phyloP scores from a whole-genome alignment of 2,888 invertebrate species.

The Meiosimyza decipiens region DNA sequence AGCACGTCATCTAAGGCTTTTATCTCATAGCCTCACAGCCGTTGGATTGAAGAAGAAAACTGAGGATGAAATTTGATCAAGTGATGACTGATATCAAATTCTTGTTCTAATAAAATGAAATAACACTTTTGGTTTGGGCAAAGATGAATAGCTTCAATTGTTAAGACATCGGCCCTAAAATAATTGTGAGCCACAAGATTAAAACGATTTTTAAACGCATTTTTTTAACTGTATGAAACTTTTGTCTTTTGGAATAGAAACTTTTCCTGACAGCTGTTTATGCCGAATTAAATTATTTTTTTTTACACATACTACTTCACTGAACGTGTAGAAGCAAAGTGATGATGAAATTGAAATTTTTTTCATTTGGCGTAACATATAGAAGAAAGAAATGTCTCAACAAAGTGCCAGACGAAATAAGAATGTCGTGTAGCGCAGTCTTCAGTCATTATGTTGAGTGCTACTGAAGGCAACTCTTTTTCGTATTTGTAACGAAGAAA shows the following conservation, averaged over 20 bases:
- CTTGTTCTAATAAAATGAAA: too few species aligned
- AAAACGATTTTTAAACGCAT: background rate
- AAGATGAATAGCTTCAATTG: too few species aligned
- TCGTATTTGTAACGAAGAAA: background rate
- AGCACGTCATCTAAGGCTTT: too few species aligned
- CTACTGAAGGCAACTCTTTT: background rate
- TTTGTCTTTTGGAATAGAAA: background rate
- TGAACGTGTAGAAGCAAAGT: background rate
- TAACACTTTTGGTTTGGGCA: too few species aligned
- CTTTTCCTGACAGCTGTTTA: background rate
- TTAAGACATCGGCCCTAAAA: too few species aligned
- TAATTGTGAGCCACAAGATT: too few species aligned
- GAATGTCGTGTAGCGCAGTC: conserved; percentile 15
- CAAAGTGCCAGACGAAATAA: conserved; percentile 4
- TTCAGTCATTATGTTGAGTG: conserved; percentile 19
- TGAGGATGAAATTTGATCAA: too few species aligned
- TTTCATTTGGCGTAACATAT: too few species aligned
- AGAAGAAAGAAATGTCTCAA: background rate
- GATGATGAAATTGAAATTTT: conserved; percentile 14
- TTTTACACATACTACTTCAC: background rate
- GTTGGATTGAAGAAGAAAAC: too few species aligned
- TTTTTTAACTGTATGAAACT: background rate
- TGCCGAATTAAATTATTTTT: conserved; percentile 9
- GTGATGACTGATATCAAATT: too few species aligned
- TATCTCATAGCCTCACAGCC: too few species aligned